A percentile compares a stretch with the other conserved stretches of the same genome.
Conservation (phyloP, 64 coral and sea anemone genomes). For the Montipora foliosa region DNA sequence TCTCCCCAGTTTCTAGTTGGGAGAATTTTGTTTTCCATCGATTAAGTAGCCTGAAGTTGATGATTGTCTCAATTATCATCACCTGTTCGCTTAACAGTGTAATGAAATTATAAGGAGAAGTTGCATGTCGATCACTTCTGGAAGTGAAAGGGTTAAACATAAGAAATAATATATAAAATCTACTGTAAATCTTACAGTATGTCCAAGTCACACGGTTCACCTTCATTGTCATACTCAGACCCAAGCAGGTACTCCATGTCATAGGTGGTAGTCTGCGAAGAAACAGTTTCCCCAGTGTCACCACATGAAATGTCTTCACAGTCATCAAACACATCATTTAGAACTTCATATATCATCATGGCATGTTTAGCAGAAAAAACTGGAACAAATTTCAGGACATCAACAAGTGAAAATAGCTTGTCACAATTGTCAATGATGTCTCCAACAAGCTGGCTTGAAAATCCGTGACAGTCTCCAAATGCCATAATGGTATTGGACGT, state of each 20-base stretch:
- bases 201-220: background rate
- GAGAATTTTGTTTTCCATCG: background rate
- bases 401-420: conserved; percentile 36
- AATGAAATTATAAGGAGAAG: background rate
- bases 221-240: background rate
- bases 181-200: conserved; percentile 2
- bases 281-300: conserved; percentile 20
- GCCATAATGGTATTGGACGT: conserved; percentile 7
- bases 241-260: conserved; percentile 23
- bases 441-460: conserved; percentile 34
- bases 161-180: background rate
- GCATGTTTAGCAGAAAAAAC: conserved; percentile 64
- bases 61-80: background rate
- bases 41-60: background rate
- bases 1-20: background rate
- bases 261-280: conserved; percentile 16
- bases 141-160: background rate
- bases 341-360: conserved; percentile 51
- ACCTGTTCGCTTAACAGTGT: background rate
- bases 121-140: background rate
- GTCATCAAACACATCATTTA: conserved; percentile 68
- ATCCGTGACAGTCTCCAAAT: conserved; percentile 16
- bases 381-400: conserved; percentile 41
- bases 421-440: conserved; percentile 38
- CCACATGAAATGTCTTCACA: background rate